phyloP scores from a whole-genome alignment of 2,888 invertebrate genomes.

The Tenthredo amoena region DNA sequence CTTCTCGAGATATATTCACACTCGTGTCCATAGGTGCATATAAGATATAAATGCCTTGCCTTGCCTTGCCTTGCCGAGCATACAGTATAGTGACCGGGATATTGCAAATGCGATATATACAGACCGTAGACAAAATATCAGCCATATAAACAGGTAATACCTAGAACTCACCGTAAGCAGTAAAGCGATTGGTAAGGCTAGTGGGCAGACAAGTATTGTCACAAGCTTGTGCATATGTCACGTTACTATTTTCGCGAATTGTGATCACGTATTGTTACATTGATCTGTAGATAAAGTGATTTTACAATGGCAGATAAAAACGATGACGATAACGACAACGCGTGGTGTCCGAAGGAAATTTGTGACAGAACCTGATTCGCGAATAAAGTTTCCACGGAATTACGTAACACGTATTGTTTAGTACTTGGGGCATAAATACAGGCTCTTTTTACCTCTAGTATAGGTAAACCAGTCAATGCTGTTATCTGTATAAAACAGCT shows the following conservation, averaged over 20 bases:
- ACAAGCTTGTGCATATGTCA: not conserved
- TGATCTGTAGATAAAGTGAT: not conserved
- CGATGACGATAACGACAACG: not conserved
- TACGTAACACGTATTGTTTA: not conserved
- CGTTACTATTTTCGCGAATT: not conserved
- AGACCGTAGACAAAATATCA: slow-evolving; percentile 72
- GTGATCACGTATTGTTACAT: not conserved
- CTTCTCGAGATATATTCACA: slow-evolving; percentile 7
- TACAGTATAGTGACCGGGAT: not conserved
- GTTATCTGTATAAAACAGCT: slow-evolving; percentile 15
- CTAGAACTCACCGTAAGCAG: slow-evolving; percentile 58
- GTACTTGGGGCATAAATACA: not conserved
- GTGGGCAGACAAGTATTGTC: slow-evolving; percentile 13
- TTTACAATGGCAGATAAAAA: not conserved
- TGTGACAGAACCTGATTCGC: not conserved
- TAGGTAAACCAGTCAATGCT: not conserved
- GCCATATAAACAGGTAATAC: slow-evolving; percentile 65
- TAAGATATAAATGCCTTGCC: not conserved
- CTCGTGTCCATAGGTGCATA: too few species aligned
- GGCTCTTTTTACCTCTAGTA: not conserved
- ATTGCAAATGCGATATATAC: slow-evolving; percentile 12
- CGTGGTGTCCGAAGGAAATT: not conserved
- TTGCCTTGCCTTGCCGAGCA: not conserved
- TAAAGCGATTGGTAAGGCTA: slow-evolving; percentile 1
- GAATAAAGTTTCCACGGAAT: not conserved